Base-by-base conservation (phyloP, 2,797 vertebrate species). In the Sternotherus odoratus region DNA sequence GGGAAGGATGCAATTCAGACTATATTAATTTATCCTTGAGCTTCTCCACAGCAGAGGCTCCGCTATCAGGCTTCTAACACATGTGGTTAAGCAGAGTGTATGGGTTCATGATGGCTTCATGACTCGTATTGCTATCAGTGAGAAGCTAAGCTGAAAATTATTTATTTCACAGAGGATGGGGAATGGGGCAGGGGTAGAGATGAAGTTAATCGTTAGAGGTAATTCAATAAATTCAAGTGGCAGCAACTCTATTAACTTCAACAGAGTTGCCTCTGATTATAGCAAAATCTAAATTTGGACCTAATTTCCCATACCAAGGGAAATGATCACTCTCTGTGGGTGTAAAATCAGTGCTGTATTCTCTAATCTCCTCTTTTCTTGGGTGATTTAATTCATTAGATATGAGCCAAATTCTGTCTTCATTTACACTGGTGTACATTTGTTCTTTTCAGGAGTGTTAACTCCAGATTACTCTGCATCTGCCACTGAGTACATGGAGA, bases 81-180 rank as follows among this genome's bases (percentile, higher is more conserved):
- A 95, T 90, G 94, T 88, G 95, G 90, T 79, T 96, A 91, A 96
- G 87, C 84, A 83, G 53, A 88, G 83, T 66, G 43, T 82, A 83
- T 90, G 63, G 50, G 8, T 92, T 82, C 49, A 80, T 92, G 91
- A 94, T 89, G 91, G 92, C 97, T 96, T 91, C 1, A 1, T 92
- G 92, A 93, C 5, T 11, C 60, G 93, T 96, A 96, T 97, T 87
- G 36, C 85, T 94, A 91, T 91, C 39, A 0, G 85, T 15, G 77
- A 97, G 93, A 92, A 90, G 90, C 92, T 97, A 94, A 96, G 90
- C 91, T 48, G 81, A 95, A 97, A 97, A 97, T 97, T 88, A 92
- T 86, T 96, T 93, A 87, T 83, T 92, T 91, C 91, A 80, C 46
- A n/a, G 60, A 95, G 80, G 80, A 90, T 30, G 36, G 79, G 36